Evolutionary conservation across 2,113 vertebrate species (phyloP), one percentile per base, ranked within the genome.

Genomic region (Engraulis encrasicolus): DNA sequence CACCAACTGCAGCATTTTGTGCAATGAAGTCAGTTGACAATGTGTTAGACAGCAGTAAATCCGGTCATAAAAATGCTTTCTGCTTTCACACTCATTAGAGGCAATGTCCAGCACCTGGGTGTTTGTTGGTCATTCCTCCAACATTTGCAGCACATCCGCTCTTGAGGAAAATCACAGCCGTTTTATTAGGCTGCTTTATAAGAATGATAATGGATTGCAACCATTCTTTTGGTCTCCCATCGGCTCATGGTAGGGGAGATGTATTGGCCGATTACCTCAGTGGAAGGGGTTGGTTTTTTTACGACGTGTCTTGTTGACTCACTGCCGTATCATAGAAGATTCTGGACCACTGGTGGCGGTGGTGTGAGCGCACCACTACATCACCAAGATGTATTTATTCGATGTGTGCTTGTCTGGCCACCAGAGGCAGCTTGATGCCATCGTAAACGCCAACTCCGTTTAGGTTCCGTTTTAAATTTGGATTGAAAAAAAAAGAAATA

Each of bases 331-430:
- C 23, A n/a, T 27, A 31, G 12, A 12, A 66, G 58, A 66, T 66
- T 66, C 6, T 71, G 61, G 61, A 34, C 27, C 61, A 71, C 61
- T 71, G 61, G n/a, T n/a, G n/a, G n/a, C n/a, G n/a, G n/a, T n/a
- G n/a, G 11, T 34, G 27, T 71, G 14, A 71, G 17, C 11, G 31
- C 61, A 71, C 61, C 61, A 2, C 2, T 71, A 31, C 31, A 71
- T 71, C 27, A 71, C 31, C 20, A 23, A 5, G n/a, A n/a, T 23
- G 23, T 1, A 66, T 45, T 45, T 45, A 45, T 9, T 45, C 3
- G 40, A 45, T 9, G 23, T 66, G 58, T 66, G 6, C 27, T 66
- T 11, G 12, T 66, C 58, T 66, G 58, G 20, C 23, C 9, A n/a
- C 58, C 58, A 66, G 58, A 27, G 58, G 58, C 23, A 6, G 23